phyloP scores from a whole-genome alignment of 2,113 vertebrate genomes.

The Todiramphus chloris region DNA sequence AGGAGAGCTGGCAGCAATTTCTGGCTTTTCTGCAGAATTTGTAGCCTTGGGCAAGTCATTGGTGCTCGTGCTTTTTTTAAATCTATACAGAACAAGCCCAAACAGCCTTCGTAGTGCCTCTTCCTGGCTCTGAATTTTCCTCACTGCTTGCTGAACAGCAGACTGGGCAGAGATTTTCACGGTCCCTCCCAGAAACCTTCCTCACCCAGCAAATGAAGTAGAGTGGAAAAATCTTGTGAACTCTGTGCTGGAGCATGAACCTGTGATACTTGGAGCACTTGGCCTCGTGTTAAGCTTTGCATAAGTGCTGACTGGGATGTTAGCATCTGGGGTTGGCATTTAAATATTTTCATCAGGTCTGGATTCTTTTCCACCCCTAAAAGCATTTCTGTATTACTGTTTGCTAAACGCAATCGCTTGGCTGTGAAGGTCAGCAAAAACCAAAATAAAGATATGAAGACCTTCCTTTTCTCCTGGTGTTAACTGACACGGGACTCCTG shows the following conservation, averaged over 20 bases:
- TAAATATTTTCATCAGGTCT: constrained; percentile 15
- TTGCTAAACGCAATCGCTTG: not conserved
- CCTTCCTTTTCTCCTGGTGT: not conserved
- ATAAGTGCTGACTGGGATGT: not conserved
- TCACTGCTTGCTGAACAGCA: not conserved
- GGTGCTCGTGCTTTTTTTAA: not conserved
- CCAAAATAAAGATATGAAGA: not conserved
- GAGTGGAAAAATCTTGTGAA: not conserved
- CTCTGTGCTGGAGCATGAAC: not conserved
- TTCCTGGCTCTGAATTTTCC: not conserved
- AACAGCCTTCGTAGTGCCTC: not conserved
- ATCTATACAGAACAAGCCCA: not conserved
- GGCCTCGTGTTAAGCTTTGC: not conserved
- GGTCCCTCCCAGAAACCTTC: not conserved
- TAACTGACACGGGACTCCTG: not conserved
- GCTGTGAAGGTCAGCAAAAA: not conserved
- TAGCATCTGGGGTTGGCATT: not conserved
- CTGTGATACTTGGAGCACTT: not conserved
- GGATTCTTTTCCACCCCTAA: not conserved
- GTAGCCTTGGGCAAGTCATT: not conserved
- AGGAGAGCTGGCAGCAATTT: not conserved
- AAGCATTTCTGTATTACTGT: not conserved
- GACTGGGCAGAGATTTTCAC: not conserved
- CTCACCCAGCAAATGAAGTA: not conserved
- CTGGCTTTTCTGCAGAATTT: not conserved